These are phyloP conservation scores for Regulus satrapa DNA, from an alignment of 2,113 vertebrate genomes.

Conservation along the genomic window DNA sequence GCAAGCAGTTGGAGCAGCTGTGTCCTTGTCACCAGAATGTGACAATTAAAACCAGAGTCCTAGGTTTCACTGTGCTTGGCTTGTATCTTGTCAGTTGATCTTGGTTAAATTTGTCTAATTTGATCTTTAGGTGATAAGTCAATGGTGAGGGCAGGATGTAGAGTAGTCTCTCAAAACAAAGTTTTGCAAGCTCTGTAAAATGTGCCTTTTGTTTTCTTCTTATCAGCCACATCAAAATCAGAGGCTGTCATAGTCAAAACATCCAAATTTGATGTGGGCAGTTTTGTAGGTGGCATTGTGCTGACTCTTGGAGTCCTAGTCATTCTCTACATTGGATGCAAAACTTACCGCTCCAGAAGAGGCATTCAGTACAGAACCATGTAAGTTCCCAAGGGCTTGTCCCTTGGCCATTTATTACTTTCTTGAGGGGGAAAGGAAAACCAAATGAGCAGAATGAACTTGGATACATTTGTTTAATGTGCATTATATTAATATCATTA, in stretches of 20 bases:
- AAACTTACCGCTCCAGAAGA: constrained; percentile 74
- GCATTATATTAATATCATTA: not conserved
- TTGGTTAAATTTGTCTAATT: not conserved
- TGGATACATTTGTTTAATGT: not conserved
- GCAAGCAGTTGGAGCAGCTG: not conserved
- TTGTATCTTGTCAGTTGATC: not conserved
- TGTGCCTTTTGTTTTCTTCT: not conserved
- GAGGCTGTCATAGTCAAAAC: not conserved
- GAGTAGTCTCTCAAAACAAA: not conserved
- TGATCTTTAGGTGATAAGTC: not conserved
- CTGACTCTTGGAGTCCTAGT: constrained; percentile 72
- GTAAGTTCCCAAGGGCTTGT: constrained; percentile 59
- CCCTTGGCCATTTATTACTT: not conserved
- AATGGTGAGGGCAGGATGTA: not conserved
- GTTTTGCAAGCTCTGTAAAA: not conserved
- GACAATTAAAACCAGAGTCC: not conserved
- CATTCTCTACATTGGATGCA: constrained; percentile 75
- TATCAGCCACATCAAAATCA: constrained; percentile 59
- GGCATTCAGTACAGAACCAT: constrained; percentile 80
- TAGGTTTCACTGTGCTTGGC: not conserved
- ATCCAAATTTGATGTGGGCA: constrained; percentile 74
- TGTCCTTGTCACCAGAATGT: not conserved
- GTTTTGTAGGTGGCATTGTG: constrained; percentile 79
- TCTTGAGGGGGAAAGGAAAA: not conserved
- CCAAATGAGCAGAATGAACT: not conserved